A percentile compares a stretch with the other conserved stretches of the same genome.
These are phyloP conservation scores for Dyspetes luteomarginatus DNA, from an alignment of 2,888 invertebrate species.

Conservation along the genomic window DNA sequence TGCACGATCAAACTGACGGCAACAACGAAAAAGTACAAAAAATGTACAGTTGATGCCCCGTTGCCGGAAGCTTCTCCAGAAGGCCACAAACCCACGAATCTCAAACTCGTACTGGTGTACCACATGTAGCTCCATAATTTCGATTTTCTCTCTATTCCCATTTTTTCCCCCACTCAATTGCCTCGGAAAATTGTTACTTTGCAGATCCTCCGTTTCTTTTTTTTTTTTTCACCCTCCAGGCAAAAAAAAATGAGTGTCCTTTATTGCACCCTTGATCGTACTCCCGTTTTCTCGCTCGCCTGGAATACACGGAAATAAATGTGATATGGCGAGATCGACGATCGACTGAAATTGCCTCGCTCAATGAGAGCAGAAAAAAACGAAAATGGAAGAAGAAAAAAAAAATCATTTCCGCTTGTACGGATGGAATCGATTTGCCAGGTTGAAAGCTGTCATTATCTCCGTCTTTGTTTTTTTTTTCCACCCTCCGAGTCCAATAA, in stretches of 20 bases:
- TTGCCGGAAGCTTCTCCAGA: slow-evolving; percentile 2
- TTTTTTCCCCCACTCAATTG: background rate
- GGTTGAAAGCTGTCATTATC: slow-evolving; percentile 43
- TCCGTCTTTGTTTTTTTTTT: slow-evolving; percentile 2
- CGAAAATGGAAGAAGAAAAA: background rate
- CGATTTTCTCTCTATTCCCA: slow-evolving; percentile 40
- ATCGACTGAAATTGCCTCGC: slow-evolving; percentile 37
- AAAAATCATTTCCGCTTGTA: background rate
- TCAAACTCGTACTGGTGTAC: slow-evolving; percentile 58
- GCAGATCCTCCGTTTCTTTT: no score
- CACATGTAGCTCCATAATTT: slow-evolving; percentile 54
- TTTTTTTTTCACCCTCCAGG: background rate
- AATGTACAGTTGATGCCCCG: no score
- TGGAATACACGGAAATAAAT: slow-evolving; percentile 18
- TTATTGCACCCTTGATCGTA: background rate
- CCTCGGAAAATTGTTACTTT: background rate
- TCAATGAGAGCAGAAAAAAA: background rate
- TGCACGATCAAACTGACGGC: slow-evolving; percentile 44
- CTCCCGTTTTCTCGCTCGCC: background rate
- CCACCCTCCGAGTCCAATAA: background rate
- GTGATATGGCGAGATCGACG: slow-evolving; percentile 18
- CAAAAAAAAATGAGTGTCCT: background rate
- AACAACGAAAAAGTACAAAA: slow-evolving; percentile 46
- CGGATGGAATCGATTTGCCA: slow-evolving; percentile 18
- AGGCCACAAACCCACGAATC: slow-evolving; percentile 63